Evolutionary conservation across 2,113 vertebrate species (phyloP).

Genomic region (Indri indri): DNA sequence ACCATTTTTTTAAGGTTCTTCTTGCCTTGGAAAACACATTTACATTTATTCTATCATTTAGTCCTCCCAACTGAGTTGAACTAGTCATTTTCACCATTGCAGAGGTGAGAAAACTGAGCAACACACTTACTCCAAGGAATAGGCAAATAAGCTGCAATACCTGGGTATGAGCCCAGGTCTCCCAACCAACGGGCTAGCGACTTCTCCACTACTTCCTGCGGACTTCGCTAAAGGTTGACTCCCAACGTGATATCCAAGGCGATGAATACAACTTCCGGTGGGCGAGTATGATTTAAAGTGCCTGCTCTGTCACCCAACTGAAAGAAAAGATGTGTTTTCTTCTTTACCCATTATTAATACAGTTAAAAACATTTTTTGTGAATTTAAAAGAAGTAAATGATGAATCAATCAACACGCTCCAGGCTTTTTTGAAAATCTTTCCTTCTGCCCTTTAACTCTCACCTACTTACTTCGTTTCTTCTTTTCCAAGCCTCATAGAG

Average conservation of each 20-base stretch:
- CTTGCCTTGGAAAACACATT: not conserved
- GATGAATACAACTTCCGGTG: not conserved
- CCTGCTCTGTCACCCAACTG: not conserved
- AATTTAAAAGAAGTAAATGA: not conserved
- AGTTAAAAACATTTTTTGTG: not conserved
- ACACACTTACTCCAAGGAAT: not conserved
- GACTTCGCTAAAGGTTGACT: not conserved
- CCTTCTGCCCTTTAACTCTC: not conserved
- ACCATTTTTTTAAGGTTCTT: not conserved
- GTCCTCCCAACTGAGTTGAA: not conserved
- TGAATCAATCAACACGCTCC: not conserved
- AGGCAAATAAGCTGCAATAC: not conserved
- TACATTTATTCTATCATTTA: not conserved
- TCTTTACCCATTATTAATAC: not conserved
- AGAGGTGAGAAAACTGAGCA: slow-evolving; percentile 5
- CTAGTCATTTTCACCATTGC: not conserved
- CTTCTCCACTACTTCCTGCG: not conserved
- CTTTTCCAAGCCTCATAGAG: slow-evolving; percentile 12
- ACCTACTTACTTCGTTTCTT: not conserved
- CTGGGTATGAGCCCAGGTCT: not conserved
- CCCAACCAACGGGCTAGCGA: not conserved
- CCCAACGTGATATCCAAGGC: not conserved
- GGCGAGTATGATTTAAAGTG: not conserved
- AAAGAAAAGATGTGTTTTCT: not conserved
- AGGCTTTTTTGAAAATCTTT: not conserved